Evolutionary conservation across 2,113 vertebrate species (phyloP).

Genomic region (Nyctibius bracteatus): DNA sequence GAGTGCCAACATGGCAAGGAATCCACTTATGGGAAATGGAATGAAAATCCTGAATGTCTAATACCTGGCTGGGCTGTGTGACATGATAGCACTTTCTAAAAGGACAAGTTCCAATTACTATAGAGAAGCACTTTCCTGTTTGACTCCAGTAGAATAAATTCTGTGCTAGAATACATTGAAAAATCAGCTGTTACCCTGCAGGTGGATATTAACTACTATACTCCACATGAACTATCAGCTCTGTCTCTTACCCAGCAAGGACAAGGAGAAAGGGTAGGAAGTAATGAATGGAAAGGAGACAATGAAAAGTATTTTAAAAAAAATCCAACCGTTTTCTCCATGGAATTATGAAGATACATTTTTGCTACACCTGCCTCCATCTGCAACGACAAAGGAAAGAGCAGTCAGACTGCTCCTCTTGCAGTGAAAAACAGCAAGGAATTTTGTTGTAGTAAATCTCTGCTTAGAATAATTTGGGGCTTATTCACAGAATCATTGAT

Average conservation of each 20-base stretch:
- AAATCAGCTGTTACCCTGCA: not conserved
- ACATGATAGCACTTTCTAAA: not conserved
- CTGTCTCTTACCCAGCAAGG: not conserved
- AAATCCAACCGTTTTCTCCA: not conserved
- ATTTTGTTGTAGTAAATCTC: not conserved
- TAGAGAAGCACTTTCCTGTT: not conserved
- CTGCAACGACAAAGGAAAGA: not conserved
- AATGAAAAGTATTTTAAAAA: not conserved
- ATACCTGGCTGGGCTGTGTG: not conserved
- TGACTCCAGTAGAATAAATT: not conserved
- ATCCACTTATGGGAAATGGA: not conserved
- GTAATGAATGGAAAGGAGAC: not conserved
- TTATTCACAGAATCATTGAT: not conserved
- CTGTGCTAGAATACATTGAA: not conserved
- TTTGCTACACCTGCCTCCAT: not conserved
- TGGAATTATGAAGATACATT: not conserved
- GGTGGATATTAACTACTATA: not conserved
- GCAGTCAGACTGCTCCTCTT: not conserved
- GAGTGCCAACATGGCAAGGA: not conserved
- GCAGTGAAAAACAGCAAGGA: not conserved
- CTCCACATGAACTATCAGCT: not conserved
- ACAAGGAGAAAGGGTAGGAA: not conserved
- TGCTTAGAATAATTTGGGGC: not conserved
- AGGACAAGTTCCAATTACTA: not conserved
- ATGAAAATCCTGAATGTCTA: not conserved